Evolutionary conservation across 37 sponge, comb jelly and placozoan genomes (phyloP).

Genomic region (Aphrocallistes beatrix): DNA sequence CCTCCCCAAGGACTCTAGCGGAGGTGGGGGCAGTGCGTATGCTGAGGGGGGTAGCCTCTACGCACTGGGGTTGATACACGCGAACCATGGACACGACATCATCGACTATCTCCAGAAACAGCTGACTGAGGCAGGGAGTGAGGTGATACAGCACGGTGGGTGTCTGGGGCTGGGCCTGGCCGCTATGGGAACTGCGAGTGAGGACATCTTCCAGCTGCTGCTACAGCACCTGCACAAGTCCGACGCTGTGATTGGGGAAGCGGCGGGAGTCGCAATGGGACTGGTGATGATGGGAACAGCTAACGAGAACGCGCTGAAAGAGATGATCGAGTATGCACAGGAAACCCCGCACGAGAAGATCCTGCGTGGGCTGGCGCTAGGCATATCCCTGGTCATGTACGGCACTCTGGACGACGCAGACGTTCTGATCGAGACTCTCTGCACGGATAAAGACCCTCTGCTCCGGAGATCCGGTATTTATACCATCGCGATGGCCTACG

Average conservation of each 20-base stretch:
- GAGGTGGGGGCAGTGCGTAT: slow-evolving; percentile 42
- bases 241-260: slow-evolving; percentile 97
- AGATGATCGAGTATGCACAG: slow-evolving; percentile 82
- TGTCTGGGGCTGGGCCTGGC: slow-evolving; percentile 95
- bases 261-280: slow-evolving; percentile 93
- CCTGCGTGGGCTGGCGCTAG: slow-evolving; percentile 83
- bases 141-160: slow-evolving; percentile 91
- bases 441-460: slow-evolving; percentile 70
- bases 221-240: slow-evolving; percentile 75
- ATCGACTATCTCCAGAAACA: slow-evolving; percentile 79
- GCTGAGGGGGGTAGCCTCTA: slow-evolving; percentile 92
- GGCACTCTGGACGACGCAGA: slow-evolving; percentile 87
- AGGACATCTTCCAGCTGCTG: slow-evolving; percentile 72
- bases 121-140: slow-evolving; percentile 51
- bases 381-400: slow-evolving; percentile 82
- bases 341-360: slow-evolving; percentile 99
- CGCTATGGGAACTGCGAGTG: slow-evolving; percentile 78
- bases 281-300: slow-evolving; percentile 87
- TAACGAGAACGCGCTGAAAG: slow-evolving; percentile 32
- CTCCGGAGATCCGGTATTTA: slow-evolving; percentile 76
- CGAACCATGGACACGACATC: slow-evolving; percentile 80
- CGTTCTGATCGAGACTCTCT: slow-evolving; percentile 58
- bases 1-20: slow-evolving; percentile 72
- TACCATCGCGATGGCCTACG: slow-evolving; percentile 91
- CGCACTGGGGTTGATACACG: slow-evolving; percentile 94